A percentile compares a stretch with the other conserved stretches of the same genome.
These are phyloP conservation scores for Rotaria magnacalcarata DNA, from an alignment of 2,888 invertebrate species.

Conservation along the genomic window DNA sequence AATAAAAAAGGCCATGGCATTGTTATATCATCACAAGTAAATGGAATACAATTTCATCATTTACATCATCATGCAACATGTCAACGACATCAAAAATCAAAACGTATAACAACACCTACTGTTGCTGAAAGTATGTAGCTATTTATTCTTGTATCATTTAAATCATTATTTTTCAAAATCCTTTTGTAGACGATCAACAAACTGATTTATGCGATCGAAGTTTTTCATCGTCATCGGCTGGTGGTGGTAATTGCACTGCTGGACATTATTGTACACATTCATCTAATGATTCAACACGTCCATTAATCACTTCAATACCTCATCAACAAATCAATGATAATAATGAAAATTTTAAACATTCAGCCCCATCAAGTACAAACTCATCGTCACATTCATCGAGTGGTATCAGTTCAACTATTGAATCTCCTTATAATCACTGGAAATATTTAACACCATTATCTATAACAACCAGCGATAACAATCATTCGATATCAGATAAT, in stretches of 20 bases:
- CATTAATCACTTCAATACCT: not conserved
- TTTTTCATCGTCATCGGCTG: not conserved
- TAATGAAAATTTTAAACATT: not conserved
- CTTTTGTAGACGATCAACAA: not conserved
- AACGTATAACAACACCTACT: not conserved
- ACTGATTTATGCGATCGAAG: conserved; percentile 31
- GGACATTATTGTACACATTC: conserved; percentile 22
- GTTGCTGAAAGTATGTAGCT: conserved; percentile 1
- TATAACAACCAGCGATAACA: not conserved
- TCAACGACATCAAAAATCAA: not conserved
- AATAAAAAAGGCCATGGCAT: not conserved
- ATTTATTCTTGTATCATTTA: not conserved
- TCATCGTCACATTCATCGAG: conserved; percentile 30
- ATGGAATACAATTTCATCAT: conserved; percentile 8
- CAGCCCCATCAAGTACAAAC: conserved; percentile 2
- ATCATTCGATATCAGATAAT: not conserved
- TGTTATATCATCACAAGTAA: not conserved
- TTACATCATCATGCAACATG: conserved; percentile 19
- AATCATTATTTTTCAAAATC: too few relatives aligned
- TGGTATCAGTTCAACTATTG: conserved; percentile 3
- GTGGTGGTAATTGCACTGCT: not conserved
- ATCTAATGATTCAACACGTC: conserved; percentile 28
- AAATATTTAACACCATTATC: conserved; percentile 28
- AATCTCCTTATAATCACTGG: conserved; percentile 33
- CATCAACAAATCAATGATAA: not conserved